These are phyloP conservation scores for Heliconius sara DNA, from an alignment of 2,888 invertebrate species.

Conservation along the genomic window DNA sequence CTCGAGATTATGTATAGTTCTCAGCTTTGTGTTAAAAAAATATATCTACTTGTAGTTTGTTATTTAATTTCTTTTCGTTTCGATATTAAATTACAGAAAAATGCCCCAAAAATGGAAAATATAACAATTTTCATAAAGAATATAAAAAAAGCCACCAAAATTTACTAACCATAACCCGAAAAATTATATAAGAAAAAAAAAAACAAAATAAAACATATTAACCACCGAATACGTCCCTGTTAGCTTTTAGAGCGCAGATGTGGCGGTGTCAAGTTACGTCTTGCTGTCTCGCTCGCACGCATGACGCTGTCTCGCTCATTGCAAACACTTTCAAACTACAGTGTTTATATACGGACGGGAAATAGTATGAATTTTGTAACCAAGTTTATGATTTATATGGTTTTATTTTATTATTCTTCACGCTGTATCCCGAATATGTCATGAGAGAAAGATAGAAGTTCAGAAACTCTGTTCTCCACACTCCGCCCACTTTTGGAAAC, in stretches of 20 bases:
- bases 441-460: background rate
- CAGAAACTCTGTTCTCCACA: background rate
- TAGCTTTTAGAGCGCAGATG: slow-evolving; percentile 78
- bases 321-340: slow-evolving; percentile 43
- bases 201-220: background rate
- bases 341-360: slow-evolving; percentile 45
- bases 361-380: slow-evolving; percentile 35
- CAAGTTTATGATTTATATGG: slow-evolving; percentile 11
- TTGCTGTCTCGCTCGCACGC: slow-evolving; percentile 56
- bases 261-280: slow-evolving; percentile 72
- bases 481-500: no score
- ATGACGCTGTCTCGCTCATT: slow-evolving; percentile 55
- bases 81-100: background rate
- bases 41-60: no score
- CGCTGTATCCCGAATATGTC: background rate
- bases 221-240: slow-evolving; percentile 58
- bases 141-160: background rate
- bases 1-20: no score
- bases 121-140: background rate
- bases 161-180: background rate
- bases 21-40: no score
- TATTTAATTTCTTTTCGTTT: no score
- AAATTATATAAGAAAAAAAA: background rate
- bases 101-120: background rate
- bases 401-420: background rate